Evolutionary conservation across 2,888 invertebrate genomes (phyloP).

Genomic region (Meta bourneti): DNA sequence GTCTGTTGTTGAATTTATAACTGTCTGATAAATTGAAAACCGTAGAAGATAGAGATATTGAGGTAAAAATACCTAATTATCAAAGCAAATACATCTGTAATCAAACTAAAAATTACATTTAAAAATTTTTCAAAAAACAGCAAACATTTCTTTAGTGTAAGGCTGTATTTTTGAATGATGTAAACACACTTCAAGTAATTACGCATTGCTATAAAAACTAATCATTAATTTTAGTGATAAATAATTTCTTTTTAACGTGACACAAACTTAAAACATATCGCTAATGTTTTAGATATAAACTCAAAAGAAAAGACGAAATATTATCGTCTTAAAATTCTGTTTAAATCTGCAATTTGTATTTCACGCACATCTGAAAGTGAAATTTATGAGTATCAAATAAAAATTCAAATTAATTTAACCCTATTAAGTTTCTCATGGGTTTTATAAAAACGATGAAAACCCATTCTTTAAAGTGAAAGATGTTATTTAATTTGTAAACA

Average conservation of each 20-base stretch:
- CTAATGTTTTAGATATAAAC: neutral
- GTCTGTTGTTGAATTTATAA: no score
- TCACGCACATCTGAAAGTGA: neutral
- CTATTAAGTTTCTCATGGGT: neutral
- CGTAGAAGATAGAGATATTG: no score
- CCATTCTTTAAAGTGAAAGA: neutral
- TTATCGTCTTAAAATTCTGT: no score
- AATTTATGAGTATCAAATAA: neutral
- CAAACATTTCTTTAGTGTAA: no score
- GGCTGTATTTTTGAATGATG: no score
- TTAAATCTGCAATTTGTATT: no score
- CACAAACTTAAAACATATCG: neutral
- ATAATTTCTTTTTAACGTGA: neutral
- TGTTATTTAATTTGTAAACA: conserved; percentile 49
- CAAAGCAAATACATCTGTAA: no score
- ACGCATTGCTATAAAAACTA: neutral
- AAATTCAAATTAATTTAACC: neutral
- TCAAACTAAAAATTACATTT: no score
- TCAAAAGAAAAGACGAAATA: neutral
- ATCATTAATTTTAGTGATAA: neutral
- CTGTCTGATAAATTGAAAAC: no score
- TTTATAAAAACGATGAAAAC: neutral
- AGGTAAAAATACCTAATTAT: no score
- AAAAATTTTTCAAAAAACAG: no score
- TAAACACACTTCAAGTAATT: neutral